These are phyloP conservation scores for Cynaeus angustus DNA, from an alignment of 2,888 invertebrate genomes.

Conservation along the genomic window DNA sequence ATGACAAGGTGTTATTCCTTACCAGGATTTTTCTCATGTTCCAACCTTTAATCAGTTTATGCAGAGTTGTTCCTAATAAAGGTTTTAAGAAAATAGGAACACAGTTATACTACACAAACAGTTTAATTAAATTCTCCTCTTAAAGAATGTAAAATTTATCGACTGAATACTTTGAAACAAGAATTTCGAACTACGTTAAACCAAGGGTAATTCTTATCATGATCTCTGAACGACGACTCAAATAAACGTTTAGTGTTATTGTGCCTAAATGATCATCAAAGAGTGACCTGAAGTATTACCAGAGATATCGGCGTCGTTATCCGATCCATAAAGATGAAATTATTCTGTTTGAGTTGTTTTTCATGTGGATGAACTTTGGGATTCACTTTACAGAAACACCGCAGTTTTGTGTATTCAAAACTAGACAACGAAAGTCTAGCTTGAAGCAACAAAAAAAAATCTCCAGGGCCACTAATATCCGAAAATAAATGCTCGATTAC, in stretches of 20 bases:
- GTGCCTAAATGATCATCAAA: constrained; percentile 1
- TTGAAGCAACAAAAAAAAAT: too few species aligned
- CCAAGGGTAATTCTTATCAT: neutral
- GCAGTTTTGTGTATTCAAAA: too few species aligned
- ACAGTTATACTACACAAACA: neutral
- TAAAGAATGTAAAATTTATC: constrained; percentile 1
- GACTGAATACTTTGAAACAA: neutral
- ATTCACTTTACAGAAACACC: neutral
- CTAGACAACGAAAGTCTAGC: too few species aligned
- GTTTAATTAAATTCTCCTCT: constrained; percentile 13
- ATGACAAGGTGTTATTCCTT: too few species aligned
- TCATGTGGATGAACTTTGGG: neutral
- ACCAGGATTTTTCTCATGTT: neutral
- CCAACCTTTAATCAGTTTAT: neutral
- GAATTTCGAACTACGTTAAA: neutral
- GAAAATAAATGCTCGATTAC: too few species aligned
- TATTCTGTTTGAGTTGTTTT: neutral
- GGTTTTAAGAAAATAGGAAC: too few species aligned
- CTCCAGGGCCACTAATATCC: too few species aligned
- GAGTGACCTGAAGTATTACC: constrained; percentile 6
- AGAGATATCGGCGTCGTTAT: neutral
- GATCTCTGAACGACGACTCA: neutral
- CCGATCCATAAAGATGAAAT: constrained; percentile 6
- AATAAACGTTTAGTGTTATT: constrained; percentile 21
- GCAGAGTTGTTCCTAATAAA: neutral